Conservation (phyloP, 2,888 invertebrate species). For the Plemyria rubiginata region DNA sequence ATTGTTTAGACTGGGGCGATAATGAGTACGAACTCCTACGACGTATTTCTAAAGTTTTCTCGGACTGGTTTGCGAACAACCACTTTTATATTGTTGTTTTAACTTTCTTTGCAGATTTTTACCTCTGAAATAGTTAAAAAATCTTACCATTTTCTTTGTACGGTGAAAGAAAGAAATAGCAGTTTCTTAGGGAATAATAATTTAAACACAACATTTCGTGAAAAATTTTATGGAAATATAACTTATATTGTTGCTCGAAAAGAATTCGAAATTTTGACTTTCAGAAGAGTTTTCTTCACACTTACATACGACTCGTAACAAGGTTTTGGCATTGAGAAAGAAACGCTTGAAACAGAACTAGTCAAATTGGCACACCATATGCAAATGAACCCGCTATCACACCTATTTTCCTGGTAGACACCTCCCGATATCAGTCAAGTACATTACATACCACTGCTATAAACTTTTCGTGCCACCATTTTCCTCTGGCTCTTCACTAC, state of each 20-base stretch:
- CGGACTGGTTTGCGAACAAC: conserved; percentile 30
- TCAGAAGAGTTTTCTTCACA: not conserved
- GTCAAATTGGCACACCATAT: conserved; percentile 39
- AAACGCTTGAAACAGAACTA: conserved; percentile 8
- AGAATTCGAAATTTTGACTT: not conserved
- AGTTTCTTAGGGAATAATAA: too few species aligned
- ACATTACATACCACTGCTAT: conserved; percentile 46
- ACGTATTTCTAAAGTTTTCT: conserved; percentile 49
- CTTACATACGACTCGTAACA: not conserved
- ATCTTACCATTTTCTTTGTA: too few species aligned
- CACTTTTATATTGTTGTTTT: not conserved
- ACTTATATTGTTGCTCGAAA: not conserved
- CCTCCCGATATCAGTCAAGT: conserved; percentile 63
- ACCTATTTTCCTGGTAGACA: conserved; percentile 71
- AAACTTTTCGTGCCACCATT: conserved; percentile 73
- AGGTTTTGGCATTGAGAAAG: not conserved
- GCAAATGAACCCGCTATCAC: conserved; percentile 67
- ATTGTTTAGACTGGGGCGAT: conserved; percentile 59
- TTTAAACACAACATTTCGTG: too few species aligned
- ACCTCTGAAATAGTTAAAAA: not conserved
- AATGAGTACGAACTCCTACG: conserved; percentile 55
- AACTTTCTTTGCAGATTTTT: not conserved
- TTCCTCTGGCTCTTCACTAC: conserved; percentile 71
- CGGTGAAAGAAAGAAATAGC: too few species aligned
- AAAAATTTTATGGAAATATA: not conserved